These are phyloP conservation scores for Disparrhopalites patrizii DNA, from an alignment of 2,888 invertebrate species.

Conservation along the genomic window DNA sequence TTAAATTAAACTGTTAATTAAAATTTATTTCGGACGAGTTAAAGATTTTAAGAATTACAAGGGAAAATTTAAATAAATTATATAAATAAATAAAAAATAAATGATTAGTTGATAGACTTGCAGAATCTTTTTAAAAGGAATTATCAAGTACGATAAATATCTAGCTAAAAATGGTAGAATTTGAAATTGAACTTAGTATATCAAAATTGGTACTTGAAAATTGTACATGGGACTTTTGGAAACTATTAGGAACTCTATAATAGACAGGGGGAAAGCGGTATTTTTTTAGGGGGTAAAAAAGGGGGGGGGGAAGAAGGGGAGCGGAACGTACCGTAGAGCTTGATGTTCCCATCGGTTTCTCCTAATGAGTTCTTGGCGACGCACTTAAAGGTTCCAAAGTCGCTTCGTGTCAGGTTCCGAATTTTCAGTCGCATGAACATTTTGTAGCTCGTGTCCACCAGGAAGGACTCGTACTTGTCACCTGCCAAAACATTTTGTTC, in stretches of 20 bases:
- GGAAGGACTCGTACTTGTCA: conserved; percentile 80
- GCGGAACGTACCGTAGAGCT: conserved; percentile 69
- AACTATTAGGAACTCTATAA: neutral
- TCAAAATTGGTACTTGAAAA: too few species aligned
- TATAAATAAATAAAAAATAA: too few species aligned
- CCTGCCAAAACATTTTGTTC: conserved; percentile 57
- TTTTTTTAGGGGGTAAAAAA: neutral
- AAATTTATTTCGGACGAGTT: too few species aligned
- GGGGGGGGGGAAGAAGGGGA: conserved; percentile 4
- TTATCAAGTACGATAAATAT: too few species aligned
- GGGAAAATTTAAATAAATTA: too few species aligned
- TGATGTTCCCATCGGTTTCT: conserved; percentile 83
- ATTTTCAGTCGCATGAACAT: conserved; percentile 80
- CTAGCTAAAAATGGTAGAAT: too few species aligned
- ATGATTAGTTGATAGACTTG: too few species aligned
- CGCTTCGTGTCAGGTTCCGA: conserved; percentile 66
- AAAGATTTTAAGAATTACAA: too few species aligned
- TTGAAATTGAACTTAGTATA: too few species aligned
- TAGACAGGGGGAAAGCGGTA: neutral
- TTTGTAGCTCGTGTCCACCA: conserved; percentile 79
- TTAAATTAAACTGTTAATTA: too few species aligned
- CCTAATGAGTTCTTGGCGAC: conserved; percentile 78
- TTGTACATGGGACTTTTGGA: neutral
- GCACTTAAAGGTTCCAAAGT: conserved; percentile 63
- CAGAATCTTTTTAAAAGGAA: too few species aligned